phyloP scores from a whole-genome alignment of 2,888 invertebrate genomes.

The Melanotus villosus region DNA sequence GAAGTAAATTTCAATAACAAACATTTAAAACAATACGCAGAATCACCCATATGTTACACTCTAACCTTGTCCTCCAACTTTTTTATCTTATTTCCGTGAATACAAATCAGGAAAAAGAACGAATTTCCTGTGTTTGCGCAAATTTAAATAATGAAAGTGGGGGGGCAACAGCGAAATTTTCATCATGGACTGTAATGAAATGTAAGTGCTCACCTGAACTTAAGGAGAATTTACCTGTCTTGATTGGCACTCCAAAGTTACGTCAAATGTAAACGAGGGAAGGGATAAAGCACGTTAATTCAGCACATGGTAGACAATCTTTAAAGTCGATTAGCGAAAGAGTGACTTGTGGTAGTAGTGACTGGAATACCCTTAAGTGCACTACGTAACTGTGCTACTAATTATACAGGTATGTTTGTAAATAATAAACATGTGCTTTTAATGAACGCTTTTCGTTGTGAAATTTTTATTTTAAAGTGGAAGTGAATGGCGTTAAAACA shows the following conservation, averaged over 20 bases:
- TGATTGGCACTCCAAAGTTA: conserved; percentile 18
- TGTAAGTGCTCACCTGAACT: neutral
- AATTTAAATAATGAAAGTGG: neutral
- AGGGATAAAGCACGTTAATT: conserved; percentile 27
- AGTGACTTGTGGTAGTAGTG: conserved; percentile 35
- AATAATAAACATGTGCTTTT: conserved; percentile 24
- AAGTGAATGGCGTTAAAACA: neutral
- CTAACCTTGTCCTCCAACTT: no score
- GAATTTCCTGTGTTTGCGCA: neutral
- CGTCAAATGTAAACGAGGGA: conserved; percentile 24
- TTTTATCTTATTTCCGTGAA: no score
- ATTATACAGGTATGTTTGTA: conserved; percentile 38
- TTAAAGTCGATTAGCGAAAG: conserved; percentile 40
- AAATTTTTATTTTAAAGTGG: neutral
- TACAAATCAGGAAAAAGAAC: no score
- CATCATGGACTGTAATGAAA: no score
- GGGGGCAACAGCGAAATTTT: no score
- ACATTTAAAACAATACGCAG: no score
- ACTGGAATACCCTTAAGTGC: conserved; percentile 33
- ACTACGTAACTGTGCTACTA: conserved; percentile 30
- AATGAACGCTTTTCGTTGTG: neutral
- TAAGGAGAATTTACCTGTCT: neutral
- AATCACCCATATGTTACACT: no score
- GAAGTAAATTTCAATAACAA: no score
- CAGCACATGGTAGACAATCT: conserved; percentile 26